phyloP scores from a whole-genome alignment of 1,140 invertebrate genomes.

The Euwallacea fornicatus region DNA sequence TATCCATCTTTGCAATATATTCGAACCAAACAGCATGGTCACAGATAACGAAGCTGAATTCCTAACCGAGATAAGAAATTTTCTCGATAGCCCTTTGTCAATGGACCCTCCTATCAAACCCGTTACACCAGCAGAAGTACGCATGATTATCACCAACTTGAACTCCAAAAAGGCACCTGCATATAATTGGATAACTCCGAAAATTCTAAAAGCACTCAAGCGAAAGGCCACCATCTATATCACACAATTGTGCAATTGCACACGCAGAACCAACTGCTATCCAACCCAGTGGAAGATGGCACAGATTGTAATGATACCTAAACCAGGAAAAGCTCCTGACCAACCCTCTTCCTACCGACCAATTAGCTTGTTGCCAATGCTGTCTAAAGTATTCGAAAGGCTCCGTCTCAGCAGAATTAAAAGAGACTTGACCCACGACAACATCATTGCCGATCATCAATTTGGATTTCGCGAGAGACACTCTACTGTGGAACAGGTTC shows the following conservation, averaged over 20 bases:
- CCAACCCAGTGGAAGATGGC: conserved; percentile 48
- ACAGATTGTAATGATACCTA: too few species aligned
- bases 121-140: too few species aligned
- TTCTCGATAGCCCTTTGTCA: too few species aligned
- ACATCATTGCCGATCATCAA: conserved; percentile 42
- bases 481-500: conserved; percentile 40
- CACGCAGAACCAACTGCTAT: conserved; percentile 29
- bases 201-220: conserved; percentile 40
- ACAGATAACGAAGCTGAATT: too few species aligned
- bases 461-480: conserved; percentile 40
- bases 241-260: conserved; percentile 26
- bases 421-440: conserved; percentile 42
- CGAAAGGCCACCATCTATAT: conserved; percentile 29
- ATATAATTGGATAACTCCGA: conserved; percentile 41
- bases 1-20: too few species aligned
- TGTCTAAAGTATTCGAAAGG: conserved; percentile 50
- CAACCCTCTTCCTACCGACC: too few species aligned
- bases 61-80: too few species aligned
- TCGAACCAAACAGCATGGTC: too few species aligned
- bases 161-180: conserved; percentile 40
- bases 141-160: neutral
- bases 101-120: too few species aligned
- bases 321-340: too few species aligned
- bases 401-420: conserved; percentile 31
- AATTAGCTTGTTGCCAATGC: too few species aligned